Conservation (phyloP, 1,140 invertebrate genomes). For the Limonius californicus region DNA sequence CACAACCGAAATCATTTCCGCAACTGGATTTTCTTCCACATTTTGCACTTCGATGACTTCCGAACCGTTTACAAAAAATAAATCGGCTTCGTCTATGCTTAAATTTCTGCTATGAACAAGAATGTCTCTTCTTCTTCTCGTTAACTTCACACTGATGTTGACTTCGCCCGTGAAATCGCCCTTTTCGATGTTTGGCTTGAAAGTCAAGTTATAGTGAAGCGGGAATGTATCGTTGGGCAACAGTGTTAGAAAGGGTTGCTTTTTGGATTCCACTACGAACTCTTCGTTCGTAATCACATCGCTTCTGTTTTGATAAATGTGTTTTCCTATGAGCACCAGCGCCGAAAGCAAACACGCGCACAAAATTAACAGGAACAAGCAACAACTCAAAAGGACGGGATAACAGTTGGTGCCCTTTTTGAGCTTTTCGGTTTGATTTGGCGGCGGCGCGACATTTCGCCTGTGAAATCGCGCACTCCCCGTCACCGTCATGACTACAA, state of each 20-base stretch:
- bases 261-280: not conserved
- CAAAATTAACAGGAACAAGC: slow-evolving; percentile 48
- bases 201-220: slow-evolving; percentile 67
- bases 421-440: slow-evolving; percentile 16
- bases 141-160: slow-evolving; percentile 59
- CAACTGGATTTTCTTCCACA: slow-evolving; percentile 52
- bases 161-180: slow-evolving; percentile 71
- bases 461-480: slow-evolving; percentile 2
- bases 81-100: slow-evolving; percentile 49
- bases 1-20: slow-evolving; percentile 66
- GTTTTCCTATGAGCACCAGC: slow-evolving; percentile 50
- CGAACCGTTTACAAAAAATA: slow-evolving; percentile 33
- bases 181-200: slow-evolving; percentile 67
- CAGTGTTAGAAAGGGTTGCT: slow-evolving; percentile 42
- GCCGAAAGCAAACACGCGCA: slow-evolving; percentile 49
- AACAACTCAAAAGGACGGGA: slow-evolving; percentile 46
- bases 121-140: slow-evolving; percentile 52
- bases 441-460: slow-evolving; percentile 7
- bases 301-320: slow-evolving; percentile 20
- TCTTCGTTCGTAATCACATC: not conserved
- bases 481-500: not conserved
- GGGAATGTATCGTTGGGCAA: slow-evolving; percentile 67
- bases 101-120: slow-evolving; percentile 67
- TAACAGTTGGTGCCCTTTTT: slow-evolving; percentile 28
- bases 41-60: slow-evolving; percentile 33